Percentiles rank a stretch among this genome's conserved stretches.
Evolutionary conservation across 1,140 invertebrate species (phyloP).

Genomic region (Drepana arcuata): DNA sequence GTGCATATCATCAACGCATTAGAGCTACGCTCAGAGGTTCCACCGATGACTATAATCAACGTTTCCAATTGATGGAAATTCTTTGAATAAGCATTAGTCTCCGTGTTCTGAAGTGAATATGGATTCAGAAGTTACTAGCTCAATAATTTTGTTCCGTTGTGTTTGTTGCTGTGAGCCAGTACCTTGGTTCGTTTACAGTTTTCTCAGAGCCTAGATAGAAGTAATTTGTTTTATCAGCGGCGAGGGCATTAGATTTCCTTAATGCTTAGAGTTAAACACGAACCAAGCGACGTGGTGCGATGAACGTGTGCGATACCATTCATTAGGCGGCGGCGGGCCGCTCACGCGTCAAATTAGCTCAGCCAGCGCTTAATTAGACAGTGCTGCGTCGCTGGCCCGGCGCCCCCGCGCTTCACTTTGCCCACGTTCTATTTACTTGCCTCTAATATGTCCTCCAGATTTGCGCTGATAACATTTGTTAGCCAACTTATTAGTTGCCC

Average conservation of each 20-base stretch:
- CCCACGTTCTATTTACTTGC: too few species aligned
- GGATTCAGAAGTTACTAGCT: too few species aligned
- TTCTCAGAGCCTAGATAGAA: slow-evolving; percentile 1
- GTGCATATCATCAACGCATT: slow-evolving; percentile 39
- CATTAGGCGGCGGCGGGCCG: slow-evolving; percentile 49
- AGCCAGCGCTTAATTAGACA: slow-evolving; percentile 58
- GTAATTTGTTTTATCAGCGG: slow-evolving; percentile 30
- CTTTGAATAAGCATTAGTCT: slow-evolving; percentile 52
- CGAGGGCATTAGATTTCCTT: slow-evolving; percentile 27
- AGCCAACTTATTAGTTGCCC: too few species aligned
- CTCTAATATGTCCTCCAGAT: too few species aligned
- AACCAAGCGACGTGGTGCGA: slow-evolving; percentile 41
- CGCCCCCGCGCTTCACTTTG: slow-evolving; percentile 10
- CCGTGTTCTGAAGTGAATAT: slow-evolving; percentile 40
- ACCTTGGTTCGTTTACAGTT: too few species aligned
- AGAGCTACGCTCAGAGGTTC: slow-evolving; percentile 31
- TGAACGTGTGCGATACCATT: slow-evolving; percentile 68
- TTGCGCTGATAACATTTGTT: too few species aligned
- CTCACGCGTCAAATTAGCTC: slow-evolving; percentile 64
- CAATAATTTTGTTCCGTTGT: too few species aligned
- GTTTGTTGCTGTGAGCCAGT: too few species aligned
- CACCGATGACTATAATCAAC: slow-evolving; percentile 54
- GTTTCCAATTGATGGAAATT: slow-evolving; percentile 45
- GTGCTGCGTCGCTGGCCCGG: slow-evolving; percentile 13
- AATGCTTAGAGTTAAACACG: slow-evolving; percentile 25